Evolutionary conservation across 2,888 invertebrate species (phyloP), one percentile per base, ranked within the genome.

Genomic region (Ectropis crepuscularia): DNA sequence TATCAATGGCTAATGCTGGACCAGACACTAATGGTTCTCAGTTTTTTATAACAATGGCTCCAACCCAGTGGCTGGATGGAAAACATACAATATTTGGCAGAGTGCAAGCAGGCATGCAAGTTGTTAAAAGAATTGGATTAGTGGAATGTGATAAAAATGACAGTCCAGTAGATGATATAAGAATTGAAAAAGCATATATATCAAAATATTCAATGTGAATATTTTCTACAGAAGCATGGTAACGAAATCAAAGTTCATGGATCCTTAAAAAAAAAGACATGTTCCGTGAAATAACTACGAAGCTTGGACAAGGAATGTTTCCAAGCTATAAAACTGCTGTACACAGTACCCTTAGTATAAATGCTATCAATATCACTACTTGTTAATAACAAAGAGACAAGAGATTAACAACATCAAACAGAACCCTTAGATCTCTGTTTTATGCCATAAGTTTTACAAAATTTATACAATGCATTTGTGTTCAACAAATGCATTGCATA

Each of bases 1-100:
- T 98, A 42, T 98, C 99, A 0, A 99, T 99, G 99, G 99, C 99
- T 0, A 99, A 99, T 93, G 96, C 99, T 16, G 99, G 99, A 0
- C 98, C 99, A 0, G 95, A 99, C 80, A 96, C 98, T 6, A 99
- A 99, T 87, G 99, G 99, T 4, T 99, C 98, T 39, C 99, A 99
- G 86, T 99, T 99, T 92, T 99, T 99, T 78, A 97, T 99, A 53
- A 99, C 99, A 0, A 89, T 99, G 65, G 98, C 97, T 0, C 99
- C 99, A 0, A 98, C 99, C 0, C 99, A 99, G 78, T 99, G 99
- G 98, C 93, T 99, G 43, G 99, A 99, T 92, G 97, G 98, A 9
- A 99, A 99, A 85, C 99, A 99, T 88, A 95, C 99, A 2, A 98
- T 99, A 81, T 99, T 99, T 90, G 99, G 97, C 74, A 94, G 99